phyloP scores from a whole-genome alignment of 2,797 vertebrate genomes.

The Myripristis murdjan region DNA sequence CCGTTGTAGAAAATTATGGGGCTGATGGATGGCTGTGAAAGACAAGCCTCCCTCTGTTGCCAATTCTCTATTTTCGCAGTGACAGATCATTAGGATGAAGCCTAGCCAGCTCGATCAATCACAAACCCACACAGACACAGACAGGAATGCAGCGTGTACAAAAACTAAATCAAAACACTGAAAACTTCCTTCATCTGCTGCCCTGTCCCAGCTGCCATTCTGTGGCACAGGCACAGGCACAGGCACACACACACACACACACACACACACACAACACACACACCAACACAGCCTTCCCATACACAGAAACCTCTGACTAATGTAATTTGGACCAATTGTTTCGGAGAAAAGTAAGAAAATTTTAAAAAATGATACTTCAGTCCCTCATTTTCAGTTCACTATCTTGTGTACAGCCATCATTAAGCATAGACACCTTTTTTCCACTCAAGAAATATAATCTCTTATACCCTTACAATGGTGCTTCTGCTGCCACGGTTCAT shows the following conservation, averaged over 20 bases:
- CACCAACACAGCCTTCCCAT: constrained; percentile 1
- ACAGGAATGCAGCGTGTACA: constrained; percentile 25
- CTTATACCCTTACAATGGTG: not conserved
- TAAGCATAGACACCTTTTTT: not conserved
- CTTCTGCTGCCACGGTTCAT: constrained; percentile 13
- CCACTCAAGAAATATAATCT: constrained; percentile 2
- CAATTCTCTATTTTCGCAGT: constrained; percentile 48
- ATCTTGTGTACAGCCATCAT: not conserved
- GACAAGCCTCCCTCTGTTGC: constrained; percentile 53
- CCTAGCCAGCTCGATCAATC: constrained; percentile 69
- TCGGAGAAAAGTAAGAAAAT: no score
- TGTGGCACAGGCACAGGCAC: constrained; percentile 10
- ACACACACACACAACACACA: constrained; percentile 14
- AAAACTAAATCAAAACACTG: constrained; percentile 32
- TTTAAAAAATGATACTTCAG: not conserved
- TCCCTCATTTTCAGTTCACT: no score
- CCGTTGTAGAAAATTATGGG: constrained; percentile 32
- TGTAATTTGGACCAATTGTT: not conserved
- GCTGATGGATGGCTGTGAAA: constrained; percentile 58
- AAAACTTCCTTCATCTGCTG: not conserved
- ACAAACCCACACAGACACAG: constrained; percentile 28
- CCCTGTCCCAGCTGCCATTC: not conserved
- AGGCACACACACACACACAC: constrained; percentile 15
- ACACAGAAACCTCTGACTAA: not conserved
- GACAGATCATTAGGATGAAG: constrained; percentile 70